Evolutionary conservation across 2,888 invertebrate genomes (phyloP).

Genomic region (Drosophila hawaiiensis): DNA sequence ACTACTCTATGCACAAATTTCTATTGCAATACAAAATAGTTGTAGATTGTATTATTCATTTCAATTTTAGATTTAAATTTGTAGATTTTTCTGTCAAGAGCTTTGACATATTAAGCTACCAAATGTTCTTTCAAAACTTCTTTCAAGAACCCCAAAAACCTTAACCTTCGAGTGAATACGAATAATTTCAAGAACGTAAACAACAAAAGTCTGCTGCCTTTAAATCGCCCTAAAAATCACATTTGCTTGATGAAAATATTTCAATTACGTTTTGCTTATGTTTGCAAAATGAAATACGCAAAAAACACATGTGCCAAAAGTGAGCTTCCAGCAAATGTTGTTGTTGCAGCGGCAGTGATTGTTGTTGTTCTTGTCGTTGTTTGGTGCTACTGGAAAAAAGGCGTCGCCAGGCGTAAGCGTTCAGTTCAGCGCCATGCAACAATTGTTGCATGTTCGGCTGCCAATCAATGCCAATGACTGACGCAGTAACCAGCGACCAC

Average conservation of each 20-base stretch:
- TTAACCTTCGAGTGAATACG: background rate
- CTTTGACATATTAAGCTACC: background rate
- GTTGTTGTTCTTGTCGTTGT: conserved; percentile 15
- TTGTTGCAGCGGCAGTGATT: conserved; percentile 7
- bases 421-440: conserved; percentile 71
- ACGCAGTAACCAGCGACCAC: conserved; percentile 46
- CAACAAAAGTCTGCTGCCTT: background rate
- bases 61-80: background rate
- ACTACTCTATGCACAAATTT: background rate
- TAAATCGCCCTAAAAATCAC: background rate
- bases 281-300: conserved; percentile 41
- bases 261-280: background rate
- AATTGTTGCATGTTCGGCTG: conserved; percentile 78
- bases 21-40: too few species aligned
- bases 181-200: background rate
- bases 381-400: conserved; percentile 15
- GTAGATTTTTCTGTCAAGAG: background rate
- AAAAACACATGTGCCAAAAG: conserved; percentile 55
- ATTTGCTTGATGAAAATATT: background rate
- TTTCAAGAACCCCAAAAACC: background rate
- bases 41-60: too few species aligned
- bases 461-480: conserved; percentile 77
- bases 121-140: background rate
- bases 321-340: conserved; percentile 32
- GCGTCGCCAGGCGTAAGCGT: conserved; percentile 38